Evolutionary conservation across 2,888 invertebrate genomes (phyloP).

Genomic region (Apantesis nais): DNA sequence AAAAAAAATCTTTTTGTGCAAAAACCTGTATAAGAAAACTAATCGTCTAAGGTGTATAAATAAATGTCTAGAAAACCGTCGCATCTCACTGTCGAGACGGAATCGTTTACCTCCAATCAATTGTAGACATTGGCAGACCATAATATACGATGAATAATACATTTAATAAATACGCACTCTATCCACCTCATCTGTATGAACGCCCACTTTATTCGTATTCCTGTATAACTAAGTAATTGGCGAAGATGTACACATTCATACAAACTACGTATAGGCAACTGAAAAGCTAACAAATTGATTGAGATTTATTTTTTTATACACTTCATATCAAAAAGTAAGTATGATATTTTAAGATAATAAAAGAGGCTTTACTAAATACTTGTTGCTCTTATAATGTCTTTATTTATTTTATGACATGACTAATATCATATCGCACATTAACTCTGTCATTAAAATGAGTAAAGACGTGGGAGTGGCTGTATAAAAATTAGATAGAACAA

Average conservation of each 20-base stretch:
- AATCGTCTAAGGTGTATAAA: constrained; percentile 14
- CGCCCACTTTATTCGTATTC: constrained; percentile 44
- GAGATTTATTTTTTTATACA: neutral
- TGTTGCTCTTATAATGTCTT: neutral
- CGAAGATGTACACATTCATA: constrained; percentile 29
- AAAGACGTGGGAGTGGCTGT: neutral
- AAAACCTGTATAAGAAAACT: no score
- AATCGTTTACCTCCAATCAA: constrained; percentile 32
- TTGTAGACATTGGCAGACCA: constrained; percentile 42
- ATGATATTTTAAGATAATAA: neutral
- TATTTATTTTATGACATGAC: neutral
- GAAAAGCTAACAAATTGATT: neutral
- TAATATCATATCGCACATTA: neutral
- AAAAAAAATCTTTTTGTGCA: no score
- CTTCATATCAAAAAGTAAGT: neutral
- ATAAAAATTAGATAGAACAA: neutral
- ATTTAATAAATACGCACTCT: constrained; percentile 58
- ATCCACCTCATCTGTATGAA: constrained; percentile 57
- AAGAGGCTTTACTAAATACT: neutral
- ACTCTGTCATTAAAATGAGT: neutral
- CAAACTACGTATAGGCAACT: neutral
- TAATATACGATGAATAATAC: constrained; percentile 59
- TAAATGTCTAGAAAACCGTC: neutral
- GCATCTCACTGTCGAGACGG: constrained; percentile 8
- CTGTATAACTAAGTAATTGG: constrained; percentile 43